A percentile compares a stretch with the other conserved stretches of the same genome.
Evolutionary conservation across 1,140 invertebrate genomes (phyloP).

Genomic region (Megalopta genalis): DNA sequence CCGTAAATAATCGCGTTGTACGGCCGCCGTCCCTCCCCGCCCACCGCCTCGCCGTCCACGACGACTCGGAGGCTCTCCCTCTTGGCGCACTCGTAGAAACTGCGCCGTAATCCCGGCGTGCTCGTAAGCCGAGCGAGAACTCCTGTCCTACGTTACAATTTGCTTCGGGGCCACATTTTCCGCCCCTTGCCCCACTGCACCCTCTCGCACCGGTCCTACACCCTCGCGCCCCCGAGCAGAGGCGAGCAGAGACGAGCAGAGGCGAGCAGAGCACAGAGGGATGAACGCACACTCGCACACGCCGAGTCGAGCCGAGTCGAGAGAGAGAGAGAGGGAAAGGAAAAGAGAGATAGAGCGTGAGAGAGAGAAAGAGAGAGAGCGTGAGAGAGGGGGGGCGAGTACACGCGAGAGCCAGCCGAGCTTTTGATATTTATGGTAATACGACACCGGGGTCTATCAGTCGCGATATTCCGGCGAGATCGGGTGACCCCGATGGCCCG

Average conservation of each 20-base stretch:
- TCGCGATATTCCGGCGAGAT: conserved; percentile 47
- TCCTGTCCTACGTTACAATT: conserved; percentile 67
- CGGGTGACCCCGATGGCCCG: conserved; percentile 36
- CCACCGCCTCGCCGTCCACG: background rate
- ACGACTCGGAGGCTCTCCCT: background rate
- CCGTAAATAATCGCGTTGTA: conserved; percentile 73
- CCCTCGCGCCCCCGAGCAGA: no score
- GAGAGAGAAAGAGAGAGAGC: no score
- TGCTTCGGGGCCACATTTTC: conserved; percentile 34
- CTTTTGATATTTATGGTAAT: conserved; percentile 58
- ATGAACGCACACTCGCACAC: background rate
- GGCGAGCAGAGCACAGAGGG: no score
- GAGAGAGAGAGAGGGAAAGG: no score
- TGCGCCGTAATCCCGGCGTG: conserved; percentile 57
- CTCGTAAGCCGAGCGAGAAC: conserved; percentile 51
- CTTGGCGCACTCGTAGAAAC: conserved; percentile 45
- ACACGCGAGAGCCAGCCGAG: background rate
- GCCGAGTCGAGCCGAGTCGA: no score
- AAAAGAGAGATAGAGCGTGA: no score
- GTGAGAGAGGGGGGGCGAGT: no score
- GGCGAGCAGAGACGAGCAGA: no score
- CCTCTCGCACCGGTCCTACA: no score
- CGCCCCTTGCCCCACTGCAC: background rate
- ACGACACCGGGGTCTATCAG: conserved; percentile 53
- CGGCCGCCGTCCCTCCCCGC: conserved; percentile 3